These are phyloP conservation scores for Sphenopsis melanotis DNA, from an alignment of 2,797 vertebrate species.

Conservation along the genomic window DNA sequence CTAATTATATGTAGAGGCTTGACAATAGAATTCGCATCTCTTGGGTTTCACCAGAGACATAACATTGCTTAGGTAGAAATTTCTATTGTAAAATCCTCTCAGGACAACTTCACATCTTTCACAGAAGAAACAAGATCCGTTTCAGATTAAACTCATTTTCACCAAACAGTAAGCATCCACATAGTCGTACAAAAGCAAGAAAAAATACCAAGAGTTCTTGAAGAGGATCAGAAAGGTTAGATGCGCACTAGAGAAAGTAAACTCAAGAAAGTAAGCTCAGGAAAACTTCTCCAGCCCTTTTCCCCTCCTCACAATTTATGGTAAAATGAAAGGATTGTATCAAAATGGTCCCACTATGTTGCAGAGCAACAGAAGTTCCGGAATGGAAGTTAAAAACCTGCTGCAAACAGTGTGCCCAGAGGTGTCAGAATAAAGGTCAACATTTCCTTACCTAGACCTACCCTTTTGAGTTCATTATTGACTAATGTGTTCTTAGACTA, in stretches of 20 bases:
- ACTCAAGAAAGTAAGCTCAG: neutral
- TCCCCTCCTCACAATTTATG: neutral
- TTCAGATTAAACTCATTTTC: neutral
- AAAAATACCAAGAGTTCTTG: neutral
- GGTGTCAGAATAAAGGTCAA: neutral
- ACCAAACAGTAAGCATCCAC: neutral
- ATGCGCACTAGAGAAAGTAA: neutral
- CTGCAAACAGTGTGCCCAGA: neutral
- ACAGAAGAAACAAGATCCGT: neutral
- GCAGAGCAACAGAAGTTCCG: neutral
- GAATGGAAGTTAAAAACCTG: neutral
- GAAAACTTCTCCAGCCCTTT: neutral
- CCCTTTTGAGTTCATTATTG: neutral
- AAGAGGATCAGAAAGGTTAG: neutral
- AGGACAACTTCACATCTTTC: neutral
- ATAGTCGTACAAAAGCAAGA: neutral
- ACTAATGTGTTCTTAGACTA: neutral
- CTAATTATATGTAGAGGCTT: neutral
- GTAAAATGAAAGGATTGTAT: neutral
- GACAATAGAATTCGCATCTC: neutral
- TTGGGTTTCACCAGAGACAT: neutral
- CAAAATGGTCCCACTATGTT: rapidly evolving
- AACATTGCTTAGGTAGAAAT: neutral
- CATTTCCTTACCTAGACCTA: neutral
- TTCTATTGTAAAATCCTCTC: neutral